Evolutionary conservation across 2,888 invertebrate species (phyloP).

Genomic region (Trimorus sp.): DNA sequence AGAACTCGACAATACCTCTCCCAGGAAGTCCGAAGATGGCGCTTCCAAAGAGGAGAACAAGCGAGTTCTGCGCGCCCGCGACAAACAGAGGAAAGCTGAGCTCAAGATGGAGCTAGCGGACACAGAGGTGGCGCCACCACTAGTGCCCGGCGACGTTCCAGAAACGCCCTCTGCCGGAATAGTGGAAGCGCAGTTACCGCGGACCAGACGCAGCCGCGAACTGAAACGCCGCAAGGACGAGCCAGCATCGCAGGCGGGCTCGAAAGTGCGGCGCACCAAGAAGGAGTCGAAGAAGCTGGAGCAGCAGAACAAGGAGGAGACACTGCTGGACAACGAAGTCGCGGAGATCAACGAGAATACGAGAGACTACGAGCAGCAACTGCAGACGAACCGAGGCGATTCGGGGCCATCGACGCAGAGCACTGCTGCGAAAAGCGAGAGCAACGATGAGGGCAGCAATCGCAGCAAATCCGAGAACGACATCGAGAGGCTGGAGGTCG

Average conservation of each 20-base stretch:
- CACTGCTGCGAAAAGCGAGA: slow-evolving; percentile 60
- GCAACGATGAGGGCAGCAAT: slow-evolving; percentile 39
- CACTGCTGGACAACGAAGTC: slow-evolving; percentile 78
- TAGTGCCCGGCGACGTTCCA: background rate
- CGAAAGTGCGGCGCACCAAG: slow-evolving; percentile 64
- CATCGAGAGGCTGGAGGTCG: slow-evolving; percentile 53
- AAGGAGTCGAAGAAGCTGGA: slow-evolving; percentile 70
- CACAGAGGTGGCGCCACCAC: too few relatives aligned
- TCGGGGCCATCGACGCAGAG: slow-evolving; percentile 70
- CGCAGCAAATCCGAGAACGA: slow-evolving; percentile 80
- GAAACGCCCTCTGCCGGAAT: slow-evolving; percentile 18
- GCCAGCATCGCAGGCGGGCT: slow-evolving; percentile 32
- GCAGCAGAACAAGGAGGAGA: slow-evolving; percentile 78
- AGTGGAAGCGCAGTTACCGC: slow-evolving; percentile 68
- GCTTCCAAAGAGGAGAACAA: slow-evolving; percentile 60
- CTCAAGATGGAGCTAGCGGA: slow-evolving; percentile 40
- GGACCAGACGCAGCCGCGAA: slow-evolving; percentile 76
- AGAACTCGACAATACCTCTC: slow-evolving; percentile 3
- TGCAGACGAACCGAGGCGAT: slow-evolving; percentile 72
- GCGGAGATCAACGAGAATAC: slow-evolving; percentile 80
- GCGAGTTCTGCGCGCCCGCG: slow-evolving; percentile 75
- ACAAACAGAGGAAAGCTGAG: slow-evolving; percentile 73
- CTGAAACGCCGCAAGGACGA: slow-evolving; percentile 73
- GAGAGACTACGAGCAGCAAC: slow-evolving; percentile 63
- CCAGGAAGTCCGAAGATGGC: slow-evolving; percentile 40